phyloP scores from a whole-genome alignment of 1,140 invertebrate genomes.

The Delia radicum region DNA sequence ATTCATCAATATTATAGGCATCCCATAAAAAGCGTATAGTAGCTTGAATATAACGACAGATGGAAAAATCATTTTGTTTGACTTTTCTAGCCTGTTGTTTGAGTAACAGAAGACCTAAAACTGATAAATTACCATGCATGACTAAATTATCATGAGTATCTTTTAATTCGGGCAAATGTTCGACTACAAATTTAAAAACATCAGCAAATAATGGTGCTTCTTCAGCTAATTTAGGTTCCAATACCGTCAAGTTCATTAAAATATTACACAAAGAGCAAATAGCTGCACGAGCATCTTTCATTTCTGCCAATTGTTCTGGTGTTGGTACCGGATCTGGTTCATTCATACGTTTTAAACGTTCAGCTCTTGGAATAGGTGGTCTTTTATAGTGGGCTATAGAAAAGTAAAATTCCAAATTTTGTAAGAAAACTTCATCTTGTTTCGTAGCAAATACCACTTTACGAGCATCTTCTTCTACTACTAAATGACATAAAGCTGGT shows the following conservation, averaged over 20 bases:
- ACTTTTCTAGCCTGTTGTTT: constrained; percentile 80
- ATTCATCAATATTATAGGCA: constrained; percentile 85
- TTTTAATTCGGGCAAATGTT: constrained; percentile 81
- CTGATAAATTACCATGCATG: constrained; percentile 79
- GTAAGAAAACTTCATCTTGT: constrained; percentile 77
- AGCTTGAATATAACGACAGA: constrained; percentile 82
- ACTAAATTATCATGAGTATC: constrained; percentile 81
- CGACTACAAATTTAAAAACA: constrained; percentile 82
- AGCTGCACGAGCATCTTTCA: constrained; percentile 77
- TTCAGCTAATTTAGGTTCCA: constrained; percentile 80
- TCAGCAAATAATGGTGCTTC: constrained; percentile 74
- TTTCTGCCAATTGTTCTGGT: constrained; percentile 71
- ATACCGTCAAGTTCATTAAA: constrained; percentile 87
- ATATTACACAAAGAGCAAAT: constrained; percentile 88
- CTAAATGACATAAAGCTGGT: constrained; percentile 85
- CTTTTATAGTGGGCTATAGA: constrained; percentile 83
- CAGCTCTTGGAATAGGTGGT: constrained; percentile 74
- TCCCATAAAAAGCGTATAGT: constrained; percentile 90
- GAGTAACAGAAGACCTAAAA: constrained; percentile 78
- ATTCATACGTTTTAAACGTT: constrained; percentile 70
- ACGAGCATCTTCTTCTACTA: constrained; percentile 84
- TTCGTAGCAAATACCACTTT: constrained; percentile 77
- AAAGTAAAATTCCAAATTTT: constrained; percentile 81
- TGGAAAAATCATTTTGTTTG: constrained; percentile 84
- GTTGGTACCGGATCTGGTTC: constrained; percentile 74